phyloP scores from a whole-genome alignment of 2,888 invertebrate genomes.

The Mayetiola destructor region DNA sequence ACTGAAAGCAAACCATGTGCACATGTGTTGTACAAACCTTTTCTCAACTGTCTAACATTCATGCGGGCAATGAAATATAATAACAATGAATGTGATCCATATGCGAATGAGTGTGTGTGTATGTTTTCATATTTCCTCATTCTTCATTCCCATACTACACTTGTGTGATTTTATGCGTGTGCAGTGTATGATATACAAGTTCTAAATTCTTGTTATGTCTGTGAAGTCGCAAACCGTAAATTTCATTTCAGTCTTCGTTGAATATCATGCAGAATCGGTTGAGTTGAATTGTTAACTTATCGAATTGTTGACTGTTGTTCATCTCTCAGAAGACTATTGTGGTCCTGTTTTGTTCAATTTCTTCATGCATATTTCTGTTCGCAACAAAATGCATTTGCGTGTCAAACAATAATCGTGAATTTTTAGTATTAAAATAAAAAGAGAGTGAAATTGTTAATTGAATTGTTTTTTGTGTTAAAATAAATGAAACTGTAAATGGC shows the following conservation, averaged over 20 bases:
- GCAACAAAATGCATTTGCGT: no score
- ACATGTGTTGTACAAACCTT: not conserved
- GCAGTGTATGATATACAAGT: constrained; percentile 1
- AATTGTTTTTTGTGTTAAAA: not conserved
- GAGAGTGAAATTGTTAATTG: no score
- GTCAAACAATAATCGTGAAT: no score
- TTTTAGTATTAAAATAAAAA: no score
- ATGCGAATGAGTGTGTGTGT: not conserved
- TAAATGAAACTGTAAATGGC: not conserved
- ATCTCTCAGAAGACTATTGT: no score
- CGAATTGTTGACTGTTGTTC: no score
- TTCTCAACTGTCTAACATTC: not conserved
- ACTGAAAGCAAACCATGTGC: not conserved
- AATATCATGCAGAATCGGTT: constrained; percentile 5
- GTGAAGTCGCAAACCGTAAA: not conserved
- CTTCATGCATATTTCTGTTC: no score
- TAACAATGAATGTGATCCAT: no score
- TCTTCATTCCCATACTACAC: not conserved
- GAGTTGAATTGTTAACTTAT: no score
- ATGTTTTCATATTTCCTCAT: not conserved
- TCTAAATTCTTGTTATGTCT: constrained; percentile 11
- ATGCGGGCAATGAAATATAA: no score
- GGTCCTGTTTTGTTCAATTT: no score
- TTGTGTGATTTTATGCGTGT: constrained; percentile 12
- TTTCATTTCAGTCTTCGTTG: constrained; percentile 7